Conservation (phyloP, 2,888 invertebrate genomes). For the Gari tellinella region DNA sequence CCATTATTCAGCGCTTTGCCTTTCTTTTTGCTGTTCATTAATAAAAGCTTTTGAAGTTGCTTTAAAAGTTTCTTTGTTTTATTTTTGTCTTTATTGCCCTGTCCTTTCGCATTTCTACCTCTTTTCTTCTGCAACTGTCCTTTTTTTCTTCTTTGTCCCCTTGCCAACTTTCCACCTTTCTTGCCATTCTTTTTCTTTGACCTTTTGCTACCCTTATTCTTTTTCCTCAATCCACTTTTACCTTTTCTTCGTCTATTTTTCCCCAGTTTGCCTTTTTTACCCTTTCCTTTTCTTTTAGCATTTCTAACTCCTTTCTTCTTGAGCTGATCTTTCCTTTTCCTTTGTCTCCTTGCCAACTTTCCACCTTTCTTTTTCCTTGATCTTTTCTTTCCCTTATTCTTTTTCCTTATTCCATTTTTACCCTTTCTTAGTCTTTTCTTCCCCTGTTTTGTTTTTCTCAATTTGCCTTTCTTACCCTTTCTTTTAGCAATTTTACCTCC, state of each 20-base stretch:
- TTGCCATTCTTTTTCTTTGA: background rate
- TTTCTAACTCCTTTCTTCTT: background rate
- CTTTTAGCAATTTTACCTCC: background rate
- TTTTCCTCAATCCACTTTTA: conserved; percentile 1
- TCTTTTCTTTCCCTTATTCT: conserved; percentile 2
- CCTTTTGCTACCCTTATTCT: background rate
- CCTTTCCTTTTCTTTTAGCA: conserved; percentile 5
- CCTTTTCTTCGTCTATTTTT: background rate
- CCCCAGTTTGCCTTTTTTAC: background rate
- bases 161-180: background rate
- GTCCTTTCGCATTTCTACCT: background rate
- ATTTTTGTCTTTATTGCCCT: background rate
- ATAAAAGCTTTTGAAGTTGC: too few species aligned
- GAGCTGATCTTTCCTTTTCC: background rate
- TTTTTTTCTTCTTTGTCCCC: conserved; percentile 1
- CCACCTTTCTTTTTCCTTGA: background rate
- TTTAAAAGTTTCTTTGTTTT: conserved; percentile 1
- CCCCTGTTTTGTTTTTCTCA: background rate
- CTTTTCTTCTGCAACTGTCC: background rate
- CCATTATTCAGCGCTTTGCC: too few species aligned
- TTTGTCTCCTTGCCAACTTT: background rate
- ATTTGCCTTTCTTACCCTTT: background rate
- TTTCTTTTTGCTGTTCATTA: background rate
- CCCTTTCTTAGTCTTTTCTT: background rate
- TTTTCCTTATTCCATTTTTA: background rate